A percentile compares a stretch with the other conserved stretches of the same genome.
These are phyloP conservation scores for Stomorhina lunata DNA, from an alignment of 2,888 invertebrate genomes.

Conservation along the genomic window DNA sequence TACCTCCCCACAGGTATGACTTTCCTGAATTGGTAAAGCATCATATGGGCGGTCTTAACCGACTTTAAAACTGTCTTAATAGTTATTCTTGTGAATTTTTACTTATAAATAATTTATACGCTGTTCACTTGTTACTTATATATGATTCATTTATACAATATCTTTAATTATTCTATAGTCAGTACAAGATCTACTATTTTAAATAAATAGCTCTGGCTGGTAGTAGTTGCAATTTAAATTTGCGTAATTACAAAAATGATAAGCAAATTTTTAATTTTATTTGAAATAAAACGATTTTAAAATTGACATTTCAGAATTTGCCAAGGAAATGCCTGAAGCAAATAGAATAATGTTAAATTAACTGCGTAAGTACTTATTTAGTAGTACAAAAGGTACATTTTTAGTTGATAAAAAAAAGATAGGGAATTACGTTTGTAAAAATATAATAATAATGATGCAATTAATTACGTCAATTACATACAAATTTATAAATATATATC, in stretches of 20 bases:
- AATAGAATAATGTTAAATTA: conserved; percentile 16
- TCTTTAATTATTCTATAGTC: conserved; percentile 50
- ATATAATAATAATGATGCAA: not conserved
- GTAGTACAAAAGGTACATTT: not conserved
- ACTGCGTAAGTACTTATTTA: conserved; percentile 41
- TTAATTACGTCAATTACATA: not conserved
- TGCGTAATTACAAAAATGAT: conserved; percentile 57
- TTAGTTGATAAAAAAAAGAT: too few species aligned
- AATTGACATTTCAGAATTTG: not conserved
- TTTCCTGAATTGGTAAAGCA: too few species aligned
- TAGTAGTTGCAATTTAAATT: conserved; percentile 30
- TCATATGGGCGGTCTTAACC: too few species aligned
- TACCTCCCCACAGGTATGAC: too few species aligned
- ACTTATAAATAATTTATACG: conserved; percentile 63
- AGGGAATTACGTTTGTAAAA: not conserved
- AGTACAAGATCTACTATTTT: conserved; percentile 30
- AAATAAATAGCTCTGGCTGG: not conserved
- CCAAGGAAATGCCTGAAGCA: conserved; percentile 45
- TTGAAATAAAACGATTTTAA: conserved; percentile 1
- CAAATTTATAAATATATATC: not conserved
- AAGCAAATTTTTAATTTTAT: conserved; percentile 32
- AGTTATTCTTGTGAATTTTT: conserved; percentile 39
- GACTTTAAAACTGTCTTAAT: too few species aligned
- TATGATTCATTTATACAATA: conserved; percentile 47
- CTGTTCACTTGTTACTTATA: conserved; percentile 46